phyloP scores from a whole-genome alignment of 2,888 invertebrate genomes.

The Ophioninae sp. region DNA sequence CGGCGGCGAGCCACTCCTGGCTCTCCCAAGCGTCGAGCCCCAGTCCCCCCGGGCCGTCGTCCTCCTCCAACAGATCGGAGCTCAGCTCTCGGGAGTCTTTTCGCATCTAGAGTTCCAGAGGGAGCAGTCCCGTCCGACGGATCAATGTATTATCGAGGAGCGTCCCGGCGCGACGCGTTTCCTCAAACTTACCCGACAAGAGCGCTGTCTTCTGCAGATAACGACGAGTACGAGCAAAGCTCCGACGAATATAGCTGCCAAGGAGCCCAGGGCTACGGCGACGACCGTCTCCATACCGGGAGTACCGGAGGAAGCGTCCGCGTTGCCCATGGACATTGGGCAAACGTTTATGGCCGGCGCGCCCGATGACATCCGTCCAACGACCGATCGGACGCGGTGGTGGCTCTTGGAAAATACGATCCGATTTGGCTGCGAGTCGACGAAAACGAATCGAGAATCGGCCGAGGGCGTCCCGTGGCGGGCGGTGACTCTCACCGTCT shows the following conservation, averaged over 20 bases:
- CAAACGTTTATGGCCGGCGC: constrained; percentile 72
- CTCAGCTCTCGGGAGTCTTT: constrained; percentile 77
- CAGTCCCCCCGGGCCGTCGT: constrained; percentile 73
- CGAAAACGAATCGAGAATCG: background rate
- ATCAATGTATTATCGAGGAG: background rate
- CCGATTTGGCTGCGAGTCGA: background rate
- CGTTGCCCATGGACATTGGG: constrained; percentile 74
- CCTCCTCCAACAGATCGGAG: constrained; percentile 76
- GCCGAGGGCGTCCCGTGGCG: constrained; percentile 55
- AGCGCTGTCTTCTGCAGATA: constrained; percentile 84
- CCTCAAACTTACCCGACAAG: constrained; percentile 76
- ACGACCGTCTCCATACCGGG: constrained; percentile 86
- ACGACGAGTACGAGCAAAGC: constrained; percentile 85
- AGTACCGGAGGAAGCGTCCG: constrained; percentile 68
- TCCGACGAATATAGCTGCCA: constrained; percentile 86
- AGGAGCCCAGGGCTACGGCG: constrained; percentile 85
- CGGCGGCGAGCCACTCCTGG: constrained; percentile 77
- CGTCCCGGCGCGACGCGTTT: background rate
- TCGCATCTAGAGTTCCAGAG: constrained; percentile 71
- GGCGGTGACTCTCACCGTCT: constrained; percentile 76
- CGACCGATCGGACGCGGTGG: background rate
- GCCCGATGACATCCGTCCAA: constrained; percentile 6
- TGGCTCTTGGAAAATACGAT: background rate
- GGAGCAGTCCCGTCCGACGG: background rate
- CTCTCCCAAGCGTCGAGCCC: constrained; percentile 78